phyloP scores from a whole-genome alignment of 2,888 invertebrate genomes.

The Dorcus parallelipipedus region DNA sequence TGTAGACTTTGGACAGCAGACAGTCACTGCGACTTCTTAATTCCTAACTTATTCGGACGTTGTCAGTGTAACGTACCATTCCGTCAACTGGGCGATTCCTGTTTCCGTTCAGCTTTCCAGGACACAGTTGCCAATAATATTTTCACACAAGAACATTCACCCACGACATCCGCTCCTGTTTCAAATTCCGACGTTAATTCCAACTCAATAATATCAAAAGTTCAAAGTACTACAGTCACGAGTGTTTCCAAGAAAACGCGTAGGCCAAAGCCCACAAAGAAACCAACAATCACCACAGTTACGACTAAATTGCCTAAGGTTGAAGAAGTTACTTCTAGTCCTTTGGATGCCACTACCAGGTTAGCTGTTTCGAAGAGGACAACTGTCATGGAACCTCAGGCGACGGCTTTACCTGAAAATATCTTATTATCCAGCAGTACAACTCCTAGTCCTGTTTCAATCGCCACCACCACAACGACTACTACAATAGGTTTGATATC shows the following conservation, averaged over 20 bases:
- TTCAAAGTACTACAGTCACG: conserved; percentile 45
- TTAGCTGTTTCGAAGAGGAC: conserved; percentile 44
- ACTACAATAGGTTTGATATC: conserved; percentile 26
- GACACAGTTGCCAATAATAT: conserved; percentile 27
- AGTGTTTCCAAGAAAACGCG: conserved; percentile 27
- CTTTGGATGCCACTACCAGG: conserved; percentile 25
- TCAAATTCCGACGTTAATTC: conserved; percentile 37
- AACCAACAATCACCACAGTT: conserved; percentile 5
- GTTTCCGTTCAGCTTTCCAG: conserved; percentile 53
- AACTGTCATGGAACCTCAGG: conserved; percentile 52
- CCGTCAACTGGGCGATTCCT: conserved; percentile 63
- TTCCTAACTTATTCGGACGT: conserved; percentile 84
- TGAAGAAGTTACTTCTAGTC: conserved; percentile 22
- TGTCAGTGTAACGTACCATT: conserved; percentile 75
- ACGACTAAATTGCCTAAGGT: conserved; percentile 14
- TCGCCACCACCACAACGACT: conserved; percentile 7
- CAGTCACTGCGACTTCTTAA: conserved; percentile 85
- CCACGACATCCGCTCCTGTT: conserved; percentile 30
- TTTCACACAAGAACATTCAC: conserved; percentile 11
- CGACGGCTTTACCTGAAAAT: conserved; percentile 36
- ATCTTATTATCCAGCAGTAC: conserved; percentile 27
- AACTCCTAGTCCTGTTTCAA: conserved; percentile 20
- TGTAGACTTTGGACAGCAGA: conserved; percentile 80
- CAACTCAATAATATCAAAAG: conserved; percentile 46
- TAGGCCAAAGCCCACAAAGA: conserved; percentile 28